phyloP scores from a whole-genome alignment of 1,140 invertebrate genomes.

The Orius insidiosus region DNA sequence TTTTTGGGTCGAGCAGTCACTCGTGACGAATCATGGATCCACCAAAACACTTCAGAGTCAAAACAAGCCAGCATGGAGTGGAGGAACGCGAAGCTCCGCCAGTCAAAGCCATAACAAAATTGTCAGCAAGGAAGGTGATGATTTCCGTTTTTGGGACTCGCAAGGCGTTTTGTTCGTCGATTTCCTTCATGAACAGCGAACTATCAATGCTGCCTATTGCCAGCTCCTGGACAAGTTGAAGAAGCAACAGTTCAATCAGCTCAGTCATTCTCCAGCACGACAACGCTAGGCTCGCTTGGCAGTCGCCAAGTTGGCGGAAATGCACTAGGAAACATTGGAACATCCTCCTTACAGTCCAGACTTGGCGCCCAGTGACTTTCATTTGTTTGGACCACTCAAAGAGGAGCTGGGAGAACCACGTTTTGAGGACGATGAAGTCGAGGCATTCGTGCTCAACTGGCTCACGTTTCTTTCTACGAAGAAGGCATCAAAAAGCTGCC shows the following conservation, averaged over 20 bases:
- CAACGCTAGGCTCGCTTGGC: conserved; percentile 23
- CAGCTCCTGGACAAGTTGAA: too few species aligned
- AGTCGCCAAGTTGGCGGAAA: conserved; percentile 20
- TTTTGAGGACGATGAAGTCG: conserved; percentile 15
- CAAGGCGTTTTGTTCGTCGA: too few species aligned
- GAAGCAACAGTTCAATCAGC: too few species aligned
- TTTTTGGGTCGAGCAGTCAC: conserved; percentile 16
- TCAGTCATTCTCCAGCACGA: conserved; percentile 25
- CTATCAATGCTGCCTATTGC: too few species aligned
- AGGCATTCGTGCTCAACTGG: conserved; percentile 13
- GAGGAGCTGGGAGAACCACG: conserved; percentile 17
- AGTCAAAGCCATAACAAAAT: too few species aligned
- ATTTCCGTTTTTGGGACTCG: too few species aligned
- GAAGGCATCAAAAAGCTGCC: too few species aligned
- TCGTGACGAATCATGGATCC: conserved; percentile 22
- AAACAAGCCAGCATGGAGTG: conserved; percentile 18
- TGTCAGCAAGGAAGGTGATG: too few species aligned
- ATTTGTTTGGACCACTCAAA: conserved; percentile 20
- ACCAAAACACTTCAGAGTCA: conserved; percentile 19
- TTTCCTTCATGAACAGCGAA: too few species aligned
- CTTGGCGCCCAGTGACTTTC: conserved; percentile 21
- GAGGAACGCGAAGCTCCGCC: conserved; percentile 4
- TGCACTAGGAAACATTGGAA: too few species aligned
- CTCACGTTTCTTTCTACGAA: too few species aligned
- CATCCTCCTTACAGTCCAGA: conserved; percentile 22